Conservation (phyloP, 1,140 invertebrate species). For the Papilio machaon region DNA sequence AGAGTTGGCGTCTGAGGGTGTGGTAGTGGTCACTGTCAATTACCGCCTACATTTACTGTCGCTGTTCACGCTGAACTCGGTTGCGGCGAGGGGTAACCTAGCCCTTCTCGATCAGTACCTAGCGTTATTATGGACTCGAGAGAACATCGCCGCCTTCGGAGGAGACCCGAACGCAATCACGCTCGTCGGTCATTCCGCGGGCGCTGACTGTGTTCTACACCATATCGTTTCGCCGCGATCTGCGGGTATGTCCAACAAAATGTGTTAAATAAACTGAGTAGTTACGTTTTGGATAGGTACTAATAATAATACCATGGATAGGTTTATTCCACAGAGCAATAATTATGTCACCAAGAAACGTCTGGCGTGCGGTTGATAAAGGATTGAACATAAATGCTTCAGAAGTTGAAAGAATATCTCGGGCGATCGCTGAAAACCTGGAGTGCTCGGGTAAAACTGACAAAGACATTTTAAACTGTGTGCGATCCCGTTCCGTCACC, state of each 20-base stretch:
- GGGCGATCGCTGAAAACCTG: slow-evolving; percentile 52
- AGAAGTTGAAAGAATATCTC: slow-evolving; percentile 55
- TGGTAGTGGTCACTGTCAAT: slow-evolving; percentile 85
- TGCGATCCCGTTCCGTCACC: slow-evolving; percentile 83
- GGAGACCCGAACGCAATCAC: slow-evolving; percentile 87
- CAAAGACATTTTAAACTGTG: slow-evolving; percentile 82
- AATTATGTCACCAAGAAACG: slow-evolving; percentile 70
- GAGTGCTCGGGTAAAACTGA: slow-evolving; percentile 59
- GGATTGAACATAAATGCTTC: slow-evolving; percentile 45
- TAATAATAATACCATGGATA: slow-evolving; percentile 43
- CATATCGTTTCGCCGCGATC: slow-evolving; percentile 85
- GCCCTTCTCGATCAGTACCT: slow-evolving; percentile 88
- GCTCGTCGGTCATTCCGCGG: slow-evolving; percentile 86
- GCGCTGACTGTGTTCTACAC: slow-evolving; percentile 83
- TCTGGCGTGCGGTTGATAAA: slow-evolving; percentile 66
- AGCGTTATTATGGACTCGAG: slow-evolving; percentile 87
- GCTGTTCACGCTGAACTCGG: slow-evolving; percentile 86
- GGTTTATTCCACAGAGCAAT: slow-evolving; percentile 73
- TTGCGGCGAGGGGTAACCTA: slow-evolving; percentile 84
- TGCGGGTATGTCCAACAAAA: slow-evolving; percentile 68
- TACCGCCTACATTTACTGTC: slow-evolving; percentile 86
- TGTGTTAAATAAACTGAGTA: neutral
- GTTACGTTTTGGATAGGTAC: neutral
- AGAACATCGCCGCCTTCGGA: slow-evolving; percentile 88
- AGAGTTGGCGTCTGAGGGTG: slow-evolving; percentile 85